Conservation (phyloP, 2,888 invertebrate genomes). For the Aleiodes leptofemur region DNA sequence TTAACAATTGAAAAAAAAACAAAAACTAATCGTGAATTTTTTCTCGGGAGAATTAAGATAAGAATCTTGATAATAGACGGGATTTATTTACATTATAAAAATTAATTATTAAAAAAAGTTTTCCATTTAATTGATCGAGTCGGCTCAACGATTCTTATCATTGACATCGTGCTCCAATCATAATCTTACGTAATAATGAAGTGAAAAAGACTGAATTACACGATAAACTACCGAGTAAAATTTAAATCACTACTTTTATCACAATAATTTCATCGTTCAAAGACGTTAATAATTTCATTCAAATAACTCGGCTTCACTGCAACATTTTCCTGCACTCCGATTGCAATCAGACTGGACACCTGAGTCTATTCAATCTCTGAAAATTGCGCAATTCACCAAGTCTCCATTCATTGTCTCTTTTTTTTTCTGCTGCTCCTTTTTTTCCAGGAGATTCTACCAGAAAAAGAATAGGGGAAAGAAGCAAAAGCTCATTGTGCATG, state of each 20-base stretch:
- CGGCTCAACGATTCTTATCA: constrained; percentile 6
- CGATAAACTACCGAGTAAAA: too few relatives aligned
- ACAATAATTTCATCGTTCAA: background rate
- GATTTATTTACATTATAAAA: constrained; percentile 5
- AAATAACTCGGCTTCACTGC: background rate
- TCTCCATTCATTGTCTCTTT: constrained; percentile 6
- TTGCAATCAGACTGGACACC: constrained; percentile 11
- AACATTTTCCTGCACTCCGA: background rate
- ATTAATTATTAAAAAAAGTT: constrained; percentile 1
- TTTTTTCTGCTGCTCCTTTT: constrained; percentile 7
- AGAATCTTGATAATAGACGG: background rate
- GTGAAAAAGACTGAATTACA: background rate
- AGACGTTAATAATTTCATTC: background rate
- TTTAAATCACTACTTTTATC: background rate
- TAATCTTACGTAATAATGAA: constrained; percentile 7
- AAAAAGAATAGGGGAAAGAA: constrained; percentile 7
- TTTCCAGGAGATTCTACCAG: background rate
- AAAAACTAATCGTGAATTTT: background rate
- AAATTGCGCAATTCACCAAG: constrained; percentile 20
- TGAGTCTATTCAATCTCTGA: constrained; percentile 20
- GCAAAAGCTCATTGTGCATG: constrained; percentile 22
- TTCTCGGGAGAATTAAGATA: constrained; percentile 6
- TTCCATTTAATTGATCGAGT: constrained; percentile 2
- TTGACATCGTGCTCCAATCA: constrained; percentile 9
- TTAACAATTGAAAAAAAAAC: too few relatives aligned